Evolutionary conservation across 2,888 invertebrate species (phyloP).

Genomic region (Drosophila quinaria): DNA sequence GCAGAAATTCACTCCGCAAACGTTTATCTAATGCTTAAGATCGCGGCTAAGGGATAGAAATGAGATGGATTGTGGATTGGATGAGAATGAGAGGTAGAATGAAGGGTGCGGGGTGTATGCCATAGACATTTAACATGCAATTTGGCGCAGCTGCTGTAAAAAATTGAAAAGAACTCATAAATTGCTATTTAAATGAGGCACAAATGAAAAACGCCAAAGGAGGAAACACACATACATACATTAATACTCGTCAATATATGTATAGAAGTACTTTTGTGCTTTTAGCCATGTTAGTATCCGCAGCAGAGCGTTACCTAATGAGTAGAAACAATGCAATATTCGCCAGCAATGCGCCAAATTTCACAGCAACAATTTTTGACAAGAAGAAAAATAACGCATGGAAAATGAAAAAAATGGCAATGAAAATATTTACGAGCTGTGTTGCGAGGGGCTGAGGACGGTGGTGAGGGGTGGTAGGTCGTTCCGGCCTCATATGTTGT

Average conservation of each 20-base stretch:
- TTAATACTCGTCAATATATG: slow-evolving; percentile 2
- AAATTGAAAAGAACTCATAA: slow-evolving; percentile 70
- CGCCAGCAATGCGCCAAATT: slow-evolving; percentile 71
- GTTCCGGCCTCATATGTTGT: slow-evolving; percentile 43
- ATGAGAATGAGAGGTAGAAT: too few relatives aligned
- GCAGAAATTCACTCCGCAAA: slow-evolving; percentile 47
- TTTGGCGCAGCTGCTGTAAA: slow-evolving; percentile 78
- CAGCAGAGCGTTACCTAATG: slow-evolving; percentile 56
- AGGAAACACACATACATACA: slow-evolving; percentile 30
- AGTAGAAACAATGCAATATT: slow-evolving; percentile 80
- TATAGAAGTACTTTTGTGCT: slow-evolving; percentile 30
- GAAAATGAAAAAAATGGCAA: slow-evolving; percentile 51
- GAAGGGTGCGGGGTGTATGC: slow-evolving; percentile 2
- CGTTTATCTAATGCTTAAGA: slow-evolving; percentile 72
- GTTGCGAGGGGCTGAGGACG: background rate
- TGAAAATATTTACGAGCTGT: slow-evolving; percentile 52
- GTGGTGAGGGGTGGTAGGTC: background rate
- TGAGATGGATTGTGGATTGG: background rate
- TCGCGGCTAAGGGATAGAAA: slow-evolving; percentile 39
- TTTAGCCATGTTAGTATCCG: slow-evolving; percentile 36
- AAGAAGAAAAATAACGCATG: slow-evolving; percentile 75
- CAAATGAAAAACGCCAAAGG: slow-evolving; percentile 68
- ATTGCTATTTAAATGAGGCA: slow-evolving; percentile 82
- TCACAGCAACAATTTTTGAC: slow-evolving; percentile 65
- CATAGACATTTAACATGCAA: slow-evolving; percentile 74